Conservation (phyloP, 2,797 vertebrate genomes). For the Thunnus albacares region DNA sequence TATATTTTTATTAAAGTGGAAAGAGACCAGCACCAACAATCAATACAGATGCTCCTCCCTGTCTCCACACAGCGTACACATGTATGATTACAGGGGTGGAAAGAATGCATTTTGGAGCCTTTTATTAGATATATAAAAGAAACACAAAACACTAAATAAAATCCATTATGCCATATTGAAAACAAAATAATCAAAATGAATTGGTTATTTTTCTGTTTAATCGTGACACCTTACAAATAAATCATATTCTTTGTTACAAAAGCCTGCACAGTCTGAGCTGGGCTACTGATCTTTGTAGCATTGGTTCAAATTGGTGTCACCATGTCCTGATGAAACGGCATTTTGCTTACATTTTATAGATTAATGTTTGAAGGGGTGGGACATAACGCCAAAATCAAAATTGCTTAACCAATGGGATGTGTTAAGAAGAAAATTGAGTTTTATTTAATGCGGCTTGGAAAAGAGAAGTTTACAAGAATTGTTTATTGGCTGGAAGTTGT, state of each 20-base stretch:
- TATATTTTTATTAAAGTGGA: constrained; percentile 56
- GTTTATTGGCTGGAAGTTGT: background rate
- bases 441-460: too few relatives aligned
- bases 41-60: constrained; percentile 43
- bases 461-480: background rate
- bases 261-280: background rate
- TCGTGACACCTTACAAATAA: background rate
- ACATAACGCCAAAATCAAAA: background rate
- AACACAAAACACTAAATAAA: constrained; percentile 7
- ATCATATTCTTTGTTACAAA: background rate
- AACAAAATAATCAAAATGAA: background rate
- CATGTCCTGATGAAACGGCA: background rate
- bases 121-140: constrained; percentile 13
- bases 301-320: background rate
- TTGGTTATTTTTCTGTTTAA: background rate
- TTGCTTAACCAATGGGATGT: too few relatives aligned
- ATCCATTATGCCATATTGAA: background rate
- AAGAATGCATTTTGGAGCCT: background rate
- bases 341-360: background rate
- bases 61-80: constrained; percentile 10
- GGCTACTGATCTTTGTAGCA: background rate
- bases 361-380: background rate
- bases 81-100: constrained; percentile 17
- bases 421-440: background rate
- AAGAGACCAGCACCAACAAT: constrained; percentile 46